These are phyloP conservation scores for Sphenodon punctatus DNA, from an alignment of 2,797 vertebrate species.

Conservation along the genomic window DNA sequence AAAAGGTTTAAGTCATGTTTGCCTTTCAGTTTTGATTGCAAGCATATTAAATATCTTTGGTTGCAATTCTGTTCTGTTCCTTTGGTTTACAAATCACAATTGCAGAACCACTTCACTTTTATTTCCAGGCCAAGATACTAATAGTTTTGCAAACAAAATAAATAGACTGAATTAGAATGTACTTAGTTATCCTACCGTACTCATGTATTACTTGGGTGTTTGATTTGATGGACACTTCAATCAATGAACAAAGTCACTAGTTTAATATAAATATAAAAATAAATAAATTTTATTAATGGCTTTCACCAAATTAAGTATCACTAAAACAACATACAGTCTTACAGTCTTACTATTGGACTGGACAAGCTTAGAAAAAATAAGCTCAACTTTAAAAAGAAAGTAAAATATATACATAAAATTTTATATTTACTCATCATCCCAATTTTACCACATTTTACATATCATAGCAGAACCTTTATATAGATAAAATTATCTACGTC, in stretches of 20 bases:
- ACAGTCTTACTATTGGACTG: too few relatives aligned
- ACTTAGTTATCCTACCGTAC: neutral
- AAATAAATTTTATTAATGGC: too few relatives aligned
- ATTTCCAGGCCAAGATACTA: conserved; percentile 30
- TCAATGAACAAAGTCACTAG: neutral
- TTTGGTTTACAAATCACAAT: neutral
- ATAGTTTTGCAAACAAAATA: conserved; percentile 13
- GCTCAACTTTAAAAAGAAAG: too few relatives aligned
- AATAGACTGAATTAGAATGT: conserved; percentile 12
- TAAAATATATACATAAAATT: too few relatives aligned
- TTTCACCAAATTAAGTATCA: too few relatives aligned
- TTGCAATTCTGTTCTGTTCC: conserved; percentile 7
- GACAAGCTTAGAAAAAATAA: too few relatives aligned
- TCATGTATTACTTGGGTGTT: neutral
- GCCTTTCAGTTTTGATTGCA: conserved; percentile 9
- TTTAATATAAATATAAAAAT: neutral
- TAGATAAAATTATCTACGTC: too few relatives aligned
- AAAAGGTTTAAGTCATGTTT: conserved; percentile 29
- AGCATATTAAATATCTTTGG: neutral
- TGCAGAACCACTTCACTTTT: neutral
- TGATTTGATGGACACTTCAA: neutral
- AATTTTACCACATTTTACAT: too few relatives aligned
- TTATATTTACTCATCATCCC: too few relatives aligned
- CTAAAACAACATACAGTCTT: too few relatives aligned
- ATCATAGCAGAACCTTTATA: too few relatives aligned